Conservation (phyloP, 1,140 invertebrate genomes). For the Araneus ventricosus region DNA sequence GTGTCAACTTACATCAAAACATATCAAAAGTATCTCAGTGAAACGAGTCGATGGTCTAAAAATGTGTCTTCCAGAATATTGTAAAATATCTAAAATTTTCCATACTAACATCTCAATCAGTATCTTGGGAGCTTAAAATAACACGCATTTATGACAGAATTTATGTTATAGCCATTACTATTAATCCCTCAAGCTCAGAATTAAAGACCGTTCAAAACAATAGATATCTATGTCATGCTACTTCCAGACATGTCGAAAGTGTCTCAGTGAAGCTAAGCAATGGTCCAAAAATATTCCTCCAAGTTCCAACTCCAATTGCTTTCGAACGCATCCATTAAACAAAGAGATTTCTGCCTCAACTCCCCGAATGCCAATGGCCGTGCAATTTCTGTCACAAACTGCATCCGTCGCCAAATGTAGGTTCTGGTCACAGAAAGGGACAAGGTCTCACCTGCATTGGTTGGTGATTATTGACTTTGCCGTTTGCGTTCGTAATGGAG, state of each 20-base stretch:
- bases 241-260: neutral
- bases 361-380: neutral
- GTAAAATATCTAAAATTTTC: too few relatives aligned
- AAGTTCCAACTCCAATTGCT: neutral
- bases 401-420: constrained; percentile 20
- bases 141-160: too few relatives aligned
- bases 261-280: too few relatives aligned
- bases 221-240: neutral
- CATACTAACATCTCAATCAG: too few relatives aligned
- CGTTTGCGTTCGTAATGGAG: constrained; percentile 62
- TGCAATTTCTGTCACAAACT: constrained; percentile 51
- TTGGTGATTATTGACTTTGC: constrained; percentile 57
- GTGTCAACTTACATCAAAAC: too few relatives aligned
- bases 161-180: too few relatives aligned
- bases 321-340: neutral
- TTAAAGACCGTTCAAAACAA: neutral
- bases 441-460: constrained; percentile 42
- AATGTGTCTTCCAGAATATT: too few relatives aligned
- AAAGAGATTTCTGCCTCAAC: constrained; percentile 19
- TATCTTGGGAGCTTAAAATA: too few relatives aligned
- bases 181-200: too few relatives aligned
- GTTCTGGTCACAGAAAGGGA: neutral
- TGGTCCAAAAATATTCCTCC: neutral
- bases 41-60: too few relatives aligned
- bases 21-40: too few relatives aligned